These are phyloP conservation scores for Tortrix viridana DNA, from an alignment of 2,888 invertebrate genomes.

Conservation along the genomic window DNA sequence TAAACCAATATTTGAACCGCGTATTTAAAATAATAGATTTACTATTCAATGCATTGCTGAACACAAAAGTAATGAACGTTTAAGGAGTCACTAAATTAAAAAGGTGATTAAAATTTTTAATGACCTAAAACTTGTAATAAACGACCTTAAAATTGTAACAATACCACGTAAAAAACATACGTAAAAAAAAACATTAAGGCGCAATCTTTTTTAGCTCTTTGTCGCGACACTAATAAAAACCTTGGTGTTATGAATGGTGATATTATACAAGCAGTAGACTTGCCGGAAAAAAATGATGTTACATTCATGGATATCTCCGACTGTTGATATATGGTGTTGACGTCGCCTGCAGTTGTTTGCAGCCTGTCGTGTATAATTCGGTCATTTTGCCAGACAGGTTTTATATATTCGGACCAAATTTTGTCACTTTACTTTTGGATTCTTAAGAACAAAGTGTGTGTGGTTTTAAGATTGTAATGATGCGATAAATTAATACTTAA, in stretches of 20 bases:
- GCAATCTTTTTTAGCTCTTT: conserved; percentile 36
- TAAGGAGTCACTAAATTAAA: no score
- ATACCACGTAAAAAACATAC: no score
- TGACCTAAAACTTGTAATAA: no score
- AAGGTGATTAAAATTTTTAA: no score
- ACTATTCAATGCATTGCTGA: no score
- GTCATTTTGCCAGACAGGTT: conserved; percentile 59
- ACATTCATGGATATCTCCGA: conserved; percentile 65
- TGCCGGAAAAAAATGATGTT: conserved; percentile 55
- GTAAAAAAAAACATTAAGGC: background rate
- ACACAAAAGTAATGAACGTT: no score
- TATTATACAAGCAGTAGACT: conserved; percentile 64
- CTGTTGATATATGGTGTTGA: conserved; percentile 60
- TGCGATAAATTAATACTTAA: no score
- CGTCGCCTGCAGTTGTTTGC: conserved; percentile 74
- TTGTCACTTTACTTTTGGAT: background rate
- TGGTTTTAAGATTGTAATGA: no score
- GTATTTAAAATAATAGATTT: no score
- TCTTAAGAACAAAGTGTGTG: background rate
- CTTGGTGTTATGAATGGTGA: conserved; percentile 68
- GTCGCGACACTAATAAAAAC: conserved; percentile 46
- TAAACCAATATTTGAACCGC: no score
- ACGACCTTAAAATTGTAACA: no score
- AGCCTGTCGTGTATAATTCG: conserved; percentile 67
- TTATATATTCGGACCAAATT: background rate